Evolutionary conservation across 1,140 invertebrate genomes (phyloP), one percentile per base, ranked within the genome.

Genomic region (Drusus annulatus): DNA sequence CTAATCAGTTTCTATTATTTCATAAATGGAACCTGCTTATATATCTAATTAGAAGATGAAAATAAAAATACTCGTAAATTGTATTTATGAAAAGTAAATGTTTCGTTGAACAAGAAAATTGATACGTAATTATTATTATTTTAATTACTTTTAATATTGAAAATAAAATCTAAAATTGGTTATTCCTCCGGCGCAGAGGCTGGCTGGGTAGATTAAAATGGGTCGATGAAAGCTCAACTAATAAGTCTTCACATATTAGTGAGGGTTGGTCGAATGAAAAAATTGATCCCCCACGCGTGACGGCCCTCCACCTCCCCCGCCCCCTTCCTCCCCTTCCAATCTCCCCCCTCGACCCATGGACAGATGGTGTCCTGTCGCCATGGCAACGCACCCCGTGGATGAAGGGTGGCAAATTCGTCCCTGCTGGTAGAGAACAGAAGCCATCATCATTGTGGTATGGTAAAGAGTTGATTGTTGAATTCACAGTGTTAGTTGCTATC

Each of bases 161-260:
- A 36, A 36, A 36, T 36, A 36, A 6, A 36, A 36, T 36, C 31
- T 36, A 45, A 45, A 45, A 45, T 45, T 45, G 13, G 36, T 1
- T 45, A 45, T 13, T 45, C 13, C 36, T 45, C 0, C 36, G 36
- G 2, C 36, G 36, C 36, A 45, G 10, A 45, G 13, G 10, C 13
- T 45, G 36, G 36, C 1, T 13, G 36, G 13, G 23, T 25, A 50
- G 65, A 45, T 69, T 69, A 45, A n/a, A 69, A 51, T 17, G 15
- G 65, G 21, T 21, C 5, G n/a, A 19, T n/a, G 36, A 45, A 69
- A 69, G 31, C 36, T 50, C 36, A 19, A 69, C 65, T 69, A 69
- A 69, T 69, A 69, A 69, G 65, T 69, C 65, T 69, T 69, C 65
- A 17, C 21, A 45, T 68, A 69, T 69, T 69, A 51, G 65, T 69